Evolutionary conservation across 2,797 vertebrate genomes (phyloP).

Genomic region (Molossus alvarezi): DNA sequence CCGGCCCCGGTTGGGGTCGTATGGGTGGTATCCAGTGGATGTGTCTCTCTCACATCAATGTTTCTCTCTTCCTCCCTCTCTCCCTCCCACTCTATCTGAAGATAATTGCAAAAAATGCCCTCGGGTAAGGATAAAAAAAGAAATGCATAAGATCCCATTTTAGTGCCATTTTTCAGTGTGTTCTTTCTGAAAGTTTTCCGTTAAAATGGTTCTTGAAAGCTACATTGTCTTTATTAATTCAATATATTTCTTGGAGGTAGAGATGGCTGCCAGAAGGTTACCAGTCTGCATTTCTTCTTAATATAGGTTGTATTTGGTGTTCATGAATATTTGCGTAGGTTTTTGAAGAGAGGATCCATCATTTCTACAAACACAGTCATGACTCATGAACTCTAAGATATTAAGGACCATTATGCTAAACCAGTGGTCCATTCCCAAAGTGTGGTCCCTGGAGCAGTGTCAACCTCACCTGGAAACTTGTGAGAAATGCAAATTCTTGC

Average conservation of each 20-base stretch:
- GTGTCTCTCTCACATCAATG: too few species aligned
- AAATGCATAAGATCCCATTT: not conserved
- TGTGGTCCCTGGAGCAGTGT: not conserved
- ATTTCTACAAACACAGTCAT: constrained; percentile 13
- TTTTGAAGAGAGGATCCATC: not conserved
- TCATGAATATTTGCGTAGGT: constrained; percentile 15
- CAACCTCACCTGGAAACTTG: not conserved
- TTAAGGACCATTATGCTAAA: not conserved
- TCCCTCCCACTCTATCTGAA: too few species aligned
- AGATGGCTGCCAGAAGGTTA: not conserved
- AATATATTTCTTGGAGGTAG: not conserved
- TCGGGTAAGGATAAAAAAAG: too few species aligned
- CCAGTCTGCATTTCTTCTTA: not conserved
- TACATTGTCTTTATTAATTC: constrained; percentile 16
- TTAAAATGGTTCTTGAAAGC: not conserved
- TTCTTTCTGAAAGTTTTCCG: constrained; percentile 1
- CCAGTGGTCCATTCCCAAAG: not conserved
- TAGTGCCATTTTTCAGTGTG: not conserved
- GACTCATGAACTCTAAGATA: not conserved
- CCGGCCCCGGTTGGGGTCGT: too few species aligned
- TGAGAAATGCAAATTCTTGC: constrained; percentile 47
- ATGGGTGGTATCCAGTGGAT: too few species aligned
- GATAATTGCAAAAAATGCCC: too few species aligned
- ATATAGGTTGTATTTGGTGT: constrained; percentile 5
- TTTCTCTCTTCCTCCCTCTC: too few species aligned